Conservation (phyloP, 1,140 invertebrate species). For the Argopecten irradians region DNA sequence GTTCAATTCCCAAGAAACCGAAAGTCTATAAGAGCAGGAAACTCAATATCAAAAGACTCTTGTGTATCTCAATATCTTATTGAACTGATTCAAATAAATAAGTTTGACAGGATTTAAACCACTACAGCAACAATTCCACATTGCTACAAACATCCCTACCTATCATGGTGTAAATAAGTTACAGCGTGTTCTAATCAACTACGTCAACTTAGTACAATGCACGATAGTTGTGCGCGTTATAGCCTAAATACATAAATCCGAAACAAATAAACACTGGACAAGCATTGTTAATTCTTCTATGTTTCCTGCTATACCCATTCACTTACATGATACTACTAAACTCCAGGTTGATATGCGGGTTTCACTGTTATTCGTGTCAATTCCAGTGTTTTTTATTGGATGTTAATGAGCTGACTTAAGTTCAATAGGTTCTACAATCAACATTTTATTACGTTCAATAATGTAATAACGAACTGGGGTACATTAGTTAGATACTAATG, state of each 20-base stretch:
- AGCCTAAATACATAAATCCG: not conserved
- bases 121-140: not conserved
- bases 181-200: not conserved
- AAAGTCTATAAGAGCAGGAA: too few species aligned
- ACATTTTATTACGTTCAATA: not conserved
- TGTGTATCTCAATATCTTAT: too few species aligned
- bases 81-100: too few species aligned
- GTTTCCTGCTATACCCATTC: not conserved
- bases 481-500: not conserved
- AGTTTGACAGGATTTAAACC: too few species aligned
- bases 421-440: not conserved
- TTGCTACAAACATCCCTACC: not conserved
- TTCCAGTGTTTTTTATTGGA: not conserved
- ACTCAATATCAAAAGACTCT: too few species aligned
- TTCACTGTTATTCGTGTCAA: not conserved
- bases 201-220: not conserved
- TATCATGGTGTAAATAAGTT: not conserved
- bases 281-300: not conserved
- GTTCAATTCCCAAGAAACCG: too few species aligned
- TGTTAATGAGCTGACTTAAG: not conserved
- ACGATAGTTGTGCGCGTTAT: not conserved
- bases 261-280: not conserved
- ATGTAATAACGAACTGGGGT: not conserved
- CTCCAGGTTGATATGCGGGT: not conserved
- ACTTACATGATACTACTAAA: too few species aligned